These are phyloP conservation scores for Digitonthophagus gazella DNA, from an alignment of 2,888 invertebrate genomes.

Conservation along the genomic window DNA sequence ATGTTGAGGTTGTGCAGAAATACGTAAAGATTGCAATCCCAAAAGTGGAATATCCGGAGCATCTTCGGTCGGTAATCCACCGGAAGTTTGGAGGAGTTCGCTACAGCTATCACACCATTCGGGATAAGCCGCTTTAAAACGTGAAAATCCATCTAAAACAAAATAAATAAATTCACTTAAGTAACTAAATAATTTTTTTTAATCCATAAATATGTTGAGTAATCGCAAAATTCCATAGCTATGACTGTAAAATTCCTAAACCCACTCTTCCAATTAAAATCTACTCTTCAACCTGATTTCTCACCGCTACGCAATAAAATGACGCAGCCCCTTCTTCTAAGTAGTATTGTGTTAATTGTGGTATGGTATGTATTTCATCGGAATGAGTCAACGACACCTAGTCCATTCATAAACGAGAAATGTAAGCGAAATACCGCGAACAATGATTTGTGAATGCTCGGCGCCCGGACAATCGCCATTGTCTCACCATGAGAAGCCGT, in stretches of 20 bases:
- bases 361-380: not conserved
- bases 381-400: not conserved
- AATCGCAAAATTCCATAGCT: too few species aligned
- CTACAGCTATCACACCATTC: constrained; percentile 87
- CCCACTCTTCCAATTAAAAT: too few species aligned
- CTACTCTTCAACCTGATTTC: not conserved
- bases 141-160: constrained; percentile 78
- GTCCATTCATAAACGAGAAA: not conserved
- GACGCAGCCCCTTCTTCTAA: not conserved
- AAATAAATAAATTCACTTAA: not conserved
- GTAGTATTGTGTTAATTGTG: too few species aligned
- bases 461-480: not conserved
- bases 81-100: constrained; percentile 49
- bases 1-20: constrained; percentile 44
- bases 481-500: not conserved
- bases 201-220: too few species aligned
- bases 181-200: too few species aligned
- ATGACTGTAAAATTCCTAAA: too few species aligned
- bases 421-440: not conserved
- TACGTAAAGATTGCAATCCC: constrained; percentile 47
- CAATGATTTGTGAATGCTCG: not conserved
- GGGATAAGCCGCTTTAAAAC: constrained; percentile 81
- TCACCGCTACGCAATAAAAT: not conserved
- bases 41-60: constrained; percentile 46
- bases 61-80: constrained; percentile 39